Conservation (phyloP, 1,140 invertebrate genomes). For the Temnothorax longispinosus region DNA sequence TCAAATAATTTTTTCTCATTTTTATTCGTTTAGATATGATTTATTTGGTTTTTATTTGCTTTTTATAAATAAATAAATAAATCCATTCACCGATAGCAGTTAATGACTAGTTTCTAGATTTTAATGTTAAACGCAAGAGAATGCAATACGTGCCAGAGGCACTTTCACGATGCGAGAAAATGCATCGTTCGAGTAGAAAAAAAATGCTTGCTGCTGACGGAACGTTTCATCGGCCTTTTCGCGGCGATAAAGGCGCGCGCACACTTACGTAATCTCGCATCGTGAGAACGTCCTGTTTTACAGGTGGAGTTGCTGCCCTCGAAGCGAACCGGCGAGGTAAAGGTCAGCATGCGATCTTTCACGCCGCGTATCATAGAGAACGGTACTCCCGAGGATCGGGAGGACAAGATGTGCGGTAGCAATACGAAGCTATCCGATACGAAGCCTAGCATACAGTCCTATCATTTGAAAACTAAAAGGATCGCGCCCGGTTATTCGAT, state of each 20-base stretch:
- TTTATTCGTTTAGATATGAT: neutral
- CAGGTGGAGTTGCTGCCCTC: slow-evolving; percentile 78
- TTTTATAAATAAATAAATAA: no score
- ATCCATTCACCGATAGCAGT: no score
- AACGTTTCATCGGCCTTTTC: slow-evolving; percentile 62
- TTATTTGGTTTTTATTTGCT: neutral
- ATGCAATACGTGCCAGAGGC: neutral
- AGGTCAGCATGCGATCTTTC: slow-evolving; percentile 82
- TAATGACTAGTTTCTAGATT: neutral
- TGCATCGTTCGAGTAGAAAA: slow-evolving; percentile 30
- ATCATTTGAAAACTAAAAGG: slow-evolving; percentile 77
- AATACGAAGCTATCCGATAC: slow-evolving; percentile 57
- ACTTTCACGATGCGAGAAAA: slow-evolving; percentile 54
- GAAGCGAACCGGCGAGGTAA: slow-evolving; percentile 75
- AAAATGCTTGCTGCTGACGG: slow-evolving; percentile 5
- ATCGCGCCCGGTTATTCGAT: slow-evolving; percentile 84
- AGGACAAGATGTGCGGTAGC: slow-evolving; percentile 22
- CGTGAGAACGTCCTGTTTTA: slow-evolving; percentile 71
- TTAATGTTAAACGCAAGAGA: slow-evolving; percentile 19
- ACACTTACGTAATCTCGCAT: slow-evolving; percentile 65
- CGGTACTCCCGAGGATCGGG: slow-evolving; percentile 21
- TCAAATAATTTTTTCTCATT: neutral
- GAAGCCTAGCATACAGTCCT: slow-evolving; percentile 80
- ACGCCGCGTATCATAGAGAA: slow-evolving; percentile 81
- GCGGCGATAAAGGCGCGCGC: slow-evolving; percentile 27